Evolutionary conservation across 2,797 vertebrate species (phyloP), one percentile per base, ranked within the genome.

Genomic region (Zalophus californianus): DNA sequence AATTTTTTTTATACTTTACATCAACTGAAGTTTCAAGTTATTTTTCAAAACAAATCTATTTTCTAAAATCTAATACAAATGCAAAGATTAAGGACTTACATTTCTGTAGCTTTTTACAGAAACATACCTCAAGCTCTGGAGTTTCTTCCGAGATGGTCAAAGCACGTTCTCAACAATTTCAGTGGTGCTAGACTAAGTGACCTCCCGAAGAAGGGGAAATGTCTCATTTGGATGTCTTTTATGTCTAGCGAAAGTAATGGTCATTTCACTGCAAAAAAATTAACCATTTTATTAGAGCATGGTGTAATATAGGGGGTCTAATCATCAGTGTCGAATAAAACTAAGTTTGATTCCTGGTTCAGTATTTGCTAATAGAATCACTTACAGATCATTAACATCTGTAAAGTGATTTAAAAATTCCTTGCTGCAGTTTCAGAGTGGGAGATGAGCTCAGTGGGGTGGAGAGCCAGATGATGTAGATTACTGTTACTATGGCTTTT

Each of bases 191-290:
- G 16, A 27, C 62, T 89, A 70, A 60, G 23, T 79, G 60, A 77
- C 27, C 56, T 56, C 16, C 52, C 60, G 68, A 92, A 79, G 32
- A 50, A 90, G 20, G 48, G 21, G 64, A 92, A 77, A 79, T 78
- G 44, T 75, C 35, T 83, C 73, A 90, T 66, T 86, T 95, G 80
- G 21, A 72, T 86, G 77, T 68, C 25, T 89, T 48, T 78, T 60
- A 78, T 86, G 29, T 93, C 64, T 83, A 44, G 11, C 27, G 70
- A 79, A 82, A 92, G 32, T 27, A 80, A 73, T 79, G 58, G 15
- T 96, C 41, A 60, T 21, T 86, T 79, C 52, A 79, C 50, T 80
- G n/a, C 14, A 95, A 92, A 95, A 95, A 90, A 85, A 90, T 32
- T 14, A 41, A 92, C 20, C 1, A 75, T 96, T 92, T 92, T 84